Conservation (phyloP, 1,140 invertebrate genomes). For the Amyelois transitella region DNA sequence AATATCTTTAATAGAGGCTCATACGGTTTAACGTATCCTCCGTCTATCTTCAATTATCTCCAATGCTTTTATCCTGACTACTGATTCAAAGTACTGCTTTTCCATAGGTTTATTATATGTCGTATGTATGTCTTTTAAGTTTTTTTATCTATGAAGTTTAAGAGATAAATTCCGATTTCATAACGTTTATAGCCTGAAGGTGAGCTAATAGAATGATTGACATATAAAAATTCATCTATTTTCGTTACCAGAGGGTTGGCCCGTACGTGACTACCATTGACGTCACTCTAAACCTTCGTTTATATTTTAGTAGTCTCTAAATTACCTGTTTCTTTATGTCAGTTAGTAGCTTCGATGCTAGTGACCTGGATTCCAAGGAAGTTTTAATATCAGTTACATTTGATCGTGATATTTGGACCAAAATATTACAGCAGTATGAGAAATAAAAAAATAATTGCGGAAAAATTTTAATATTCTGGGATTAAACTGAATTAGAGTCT, state of each 20-base stretch:
- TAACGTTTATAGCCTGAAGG: neutral
- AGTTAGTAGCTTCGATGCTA: neutral
- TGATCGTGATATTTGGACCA: neutral
- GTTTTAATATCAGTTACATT: neutral
- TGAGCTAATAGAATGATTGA: slow-evolving; percentile 13
- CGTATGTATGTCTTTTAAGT: neutral
- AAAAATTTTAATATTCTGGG: too few relatives aligned
- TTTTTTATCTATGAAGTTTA: neutral
- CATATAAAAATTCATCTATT: slow-evolving; percentile 16
- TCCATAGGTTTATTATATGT: neutral
- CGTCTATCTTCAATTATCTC: neutral
- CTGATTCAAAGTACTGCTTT: neutral
- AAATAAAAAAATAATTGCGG: neutral
- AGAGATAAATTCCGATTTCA: neutral
- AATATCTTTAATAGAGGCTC: too few relatives aligned
- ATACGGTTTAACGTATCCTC: too few relatives aligned
- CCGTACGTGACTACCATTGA: slow-evolving; percentile 1
- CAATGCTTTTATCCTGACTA: neutral
- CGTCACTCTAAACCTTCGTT: slow-evolving; percentile 3
- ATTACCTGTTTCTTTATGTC: neutral
- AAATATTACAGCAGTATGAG: neutral
- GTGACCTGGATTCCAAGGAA: neutral
- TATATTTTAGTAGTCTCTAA: neutral
- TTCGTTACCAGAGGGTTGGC: slow-evolving; percentile 19
- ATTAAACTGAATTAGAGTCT: too few relatives aligned